Percentiles rank a stretch among this genome's conserved stretches.
Evolutionary conservation across 2,888 invertebrate genomes (phyloP).

Genomic region (Polydrusus cervinus): DNA sequence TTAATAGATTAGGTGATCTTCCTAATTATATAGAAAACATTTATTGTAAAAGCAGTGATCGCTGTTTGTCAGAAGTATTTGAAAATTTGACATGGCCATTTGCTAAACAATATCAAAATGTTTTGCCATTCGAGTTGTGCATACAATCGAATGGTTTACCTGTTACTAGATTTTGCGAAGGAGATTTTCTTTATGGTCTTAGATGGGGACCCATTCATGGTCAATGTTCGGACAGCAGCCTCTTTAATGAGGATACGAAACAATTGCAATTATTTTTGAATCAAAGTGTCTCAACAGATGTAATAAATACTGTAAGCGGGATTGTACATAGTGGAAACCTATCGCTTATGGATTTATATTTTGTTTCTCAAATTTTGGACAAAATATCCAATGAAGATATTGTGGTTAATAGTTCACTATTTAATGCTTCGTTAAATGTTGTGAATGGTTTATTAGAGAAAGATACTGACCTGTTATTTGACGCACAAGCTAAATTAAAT

Average conservation of each 20-base stretch:
- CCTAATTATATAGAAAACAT: slow-evolving; percentile 49
- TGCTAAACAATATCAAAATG: slow-evolving; percentile 72
- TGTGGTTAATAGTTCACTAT: slow-evolving; percentile 18
- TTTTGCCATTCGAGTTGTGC: slow-evolving; percentile 75
- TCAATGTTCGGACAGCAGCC: slow-evolving; percentile 54
- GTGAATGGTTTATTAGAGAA: slow-evolving; percentile 71
- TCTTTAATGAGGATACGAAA: slow-evolving; percentile 52
- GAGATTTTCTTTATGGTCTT: slow-evolving; percentile 76
- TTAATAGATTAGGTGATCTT: slow-evolving; percentile 36
- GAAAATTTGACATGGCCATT: slow-evolving; percentile 70
- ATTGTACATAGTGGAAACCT: slow-evolving; percentile 59
- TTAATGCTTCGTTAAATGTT: slow-evolving; percentile 69
- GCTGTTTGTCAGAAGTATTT: slow-evolving; percentile 63
- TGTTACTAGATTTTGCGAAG: slow-evolving; percentile 74
- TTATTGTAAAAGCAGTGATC: slow-evolving; percentile 62
- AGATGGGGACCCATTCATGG: slow-evolving; percentile 72
- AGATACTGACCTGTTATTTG: slow-evolving; percentile 57
- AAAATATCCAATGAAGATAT: slow-evolving; percentile 39
- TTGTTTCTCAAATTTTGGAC: slow-evolving; percentile 61
- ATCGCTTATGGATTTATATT: slow-evolving; percentile 64
- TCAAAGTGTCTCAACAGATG: slow-evolving; percentile 52
- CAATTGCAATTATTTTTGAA: slow-evolving; percentile 56
- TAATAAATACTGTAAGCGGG: slow-evolving; percentile 58
- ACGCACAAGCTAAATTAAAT: slow-evolving; percentile 75
- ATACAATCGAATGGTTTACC: slow-evolving; percentile 76